Evolutionary conservation across 2,113 vertebrate species (phyloP).

Genomic region (Sarotherodon lohbergeri): DNA sequence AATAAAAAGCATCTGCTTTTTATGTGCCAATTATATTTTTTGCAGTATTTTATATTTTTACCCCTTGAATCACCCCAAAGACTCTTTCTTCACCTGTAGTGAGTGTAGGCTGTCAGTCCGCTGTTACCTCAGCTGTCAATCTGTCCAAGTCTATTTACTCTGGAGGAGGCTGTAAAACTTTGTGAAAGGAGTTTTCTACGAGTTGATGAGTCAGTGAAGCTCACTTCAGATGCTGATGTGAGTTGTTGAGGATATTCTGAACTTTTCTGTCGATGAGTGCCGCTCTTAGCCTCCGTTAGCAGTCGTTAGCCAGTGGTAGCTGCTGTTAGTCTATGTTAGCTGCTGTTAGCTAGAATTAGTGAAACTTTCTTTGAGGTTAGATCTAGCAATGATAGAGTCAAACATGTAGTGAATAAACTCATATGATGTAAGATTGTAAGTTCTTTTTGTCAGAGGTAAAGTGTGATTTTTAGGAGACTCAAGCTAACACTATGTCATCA

Average conservation of each 20-base stretch:
- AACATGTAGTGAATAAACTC: not conserved
- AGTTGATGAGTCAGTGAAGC: not conserved
- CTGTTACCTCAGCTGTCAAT: not conserved
- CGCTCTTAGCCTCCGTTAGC: not conserved
- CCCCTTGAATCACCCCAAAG: not conserved
- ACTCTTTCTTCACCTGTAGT: not conserved
- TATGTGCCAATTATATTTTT: not conserved
- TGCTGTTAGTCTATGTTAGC: not conserved
- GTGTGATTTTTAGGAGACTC: not conserved
- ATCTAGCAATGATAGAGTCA: not conserved
- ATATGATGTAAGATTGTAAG: not conserved
- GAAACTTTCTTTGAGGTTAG: not conserved
- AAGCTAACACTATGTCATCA: not conserved
- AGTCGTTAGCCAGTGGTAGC: not conserved
- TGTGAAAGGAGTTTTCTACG: not conserved
- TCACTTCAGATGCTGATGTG: not conserved
- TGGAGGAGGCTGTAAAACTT: not conserved
- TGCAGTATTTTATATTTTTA: not conserved
- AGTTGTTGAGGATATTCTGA: not conserved
- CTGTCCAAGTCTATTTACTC: not conserved
- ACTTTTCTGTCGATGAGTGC: not conserved
- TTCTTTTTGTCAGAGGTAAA: not conserved
- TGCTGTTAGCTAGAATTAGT: not conserved
- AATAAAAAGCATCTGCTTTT: not conserved
- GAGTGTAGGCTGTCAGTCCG: not conserved